These are phyloP conservation scores for Dysdera silvatica DNA, from an alignment of 1,140 invertebrate species.

Conservation along the genomic window DNA sequence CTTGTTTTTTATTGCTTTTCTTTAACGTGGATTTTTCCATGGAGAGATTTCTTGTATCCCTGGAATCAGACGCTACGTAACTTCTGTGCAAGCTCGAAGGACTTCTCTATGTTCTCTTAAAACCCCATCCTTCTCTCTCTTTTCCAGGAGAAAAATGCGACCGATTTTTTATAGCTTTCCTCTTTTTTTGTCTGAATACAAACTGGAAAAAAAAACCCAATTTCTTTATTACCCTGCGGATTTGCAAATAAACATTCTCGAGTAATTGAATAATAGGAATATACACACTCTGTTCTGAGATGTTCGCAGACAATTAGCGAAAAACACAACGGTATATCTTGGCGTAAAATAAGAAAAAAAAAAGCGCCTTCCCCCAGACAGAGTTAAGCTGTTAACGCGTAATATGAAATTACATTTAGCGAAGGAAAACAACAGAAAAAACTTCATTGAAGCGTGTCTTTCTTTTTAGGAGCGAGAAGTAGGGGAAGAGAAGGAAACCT, in stretches of 20 bases:
- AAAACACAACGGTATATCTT: conserved; percentile 8
- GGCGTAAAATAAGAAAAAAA: neutral
- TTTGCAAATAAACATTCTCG: conserved; percentile 23
- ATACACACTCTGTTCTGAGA: conserved; percentile 27
- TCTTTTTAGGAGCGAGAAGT: conserved; percentile 24
- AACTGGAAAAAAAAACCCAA: conserved; percentile 11
- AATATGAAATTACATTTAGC: conserved; percentile 31
- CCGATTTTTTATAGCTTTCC: too few relatives aligned
- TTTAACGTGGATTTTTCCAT: neutral
- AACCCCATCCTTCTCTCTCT: too few relatives aligned
- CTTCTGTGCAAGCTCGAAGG: too few relatives aligned
- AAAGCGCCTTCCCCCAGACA: neutral
- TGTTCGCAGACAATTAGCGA: conserved; percentile 27
- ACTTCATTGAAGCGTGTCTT: conserved; percentile 4
- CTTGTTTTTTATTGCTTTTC: conserved; percentile 3
- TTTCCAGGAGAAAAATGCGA: too few relatives aligned
- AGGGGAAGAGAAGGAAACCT: too few relatives aligned
- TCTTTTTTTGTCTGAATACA: too few relatives aligned
- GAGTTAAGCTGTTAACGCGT: conserved; percentile 29
- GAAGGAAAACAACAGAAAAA: conserved; percentile 28
- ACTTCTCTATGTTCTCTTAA: too few relatives aligned
- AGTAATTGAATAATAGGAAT: conserved; percentile 27
- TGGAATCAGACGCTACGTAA: too few relatives aligned
- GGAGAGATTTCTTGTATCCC: too few relatives aligned
- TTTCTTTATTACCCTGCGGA: conserved; percentile 20